Percentiles rank a stretch among this genome's conserved stretches.
phyloP scores from a whole-genome alignment of 2,797 vertebrate genomes.

The Onychomys torridus region DNA sequence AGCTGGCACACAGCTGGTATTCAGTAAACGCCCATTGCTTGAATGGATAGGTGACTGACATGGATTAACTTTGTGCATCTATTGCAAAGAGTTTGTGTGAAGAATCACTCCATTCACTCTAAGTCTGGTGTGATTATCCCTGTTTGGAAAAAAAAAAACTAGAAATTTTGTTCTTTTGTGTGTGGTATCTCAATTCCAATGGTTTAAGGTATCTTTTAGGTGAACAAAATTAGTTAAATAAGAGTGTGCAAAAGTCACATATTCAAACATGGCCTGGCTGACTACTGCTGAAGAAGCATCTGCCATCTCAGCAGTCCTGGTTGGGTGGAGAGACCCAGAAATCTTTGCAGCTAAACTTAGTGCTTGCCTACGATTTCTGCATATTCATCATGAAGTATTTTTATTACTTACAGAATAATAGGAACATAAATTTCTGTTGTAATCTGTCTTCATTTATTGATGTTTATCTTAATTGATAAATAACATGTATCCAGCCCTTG shows the following conservation, averaged over 20 bases:
- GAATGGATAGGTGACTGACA: not conserved
- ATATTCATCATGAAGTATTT: not conserved
- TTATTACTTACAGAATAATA: not conserved
- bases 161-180: not conserved
- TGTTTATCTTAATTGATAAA: not conserved
- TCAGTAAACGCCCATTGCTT: not conserved
- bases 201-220: not conserved
- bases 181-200: not conserved
- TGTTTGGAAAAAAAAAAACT: not conserved
- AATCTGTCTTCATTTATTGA: not conserved
- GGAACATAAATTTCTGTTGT: not conserved
- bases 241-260: not conserved
- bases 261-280: not conserved
- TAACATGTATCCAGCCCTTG: not conserved
- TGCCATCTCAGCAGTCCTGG: not conserved
- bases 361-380: not conserved
- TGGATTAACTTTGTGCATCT: not conserved
- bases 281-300: not conserved
- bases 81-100: not conserved
- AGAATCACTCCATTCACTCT: not conserved
- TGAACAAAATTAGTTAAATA: not conserved
- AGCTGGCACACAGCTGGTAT: not conserved
- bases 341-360: not conserved
- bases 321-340: not conserved
- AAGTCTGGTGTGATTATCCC: not conserved